A percentile compares a stretch with the other conserved stretches of the same genome.
phyloP scores from a whole-genome alignment of 2,113 vertebrate species.

The Zosterops borbonicus region DNA sequence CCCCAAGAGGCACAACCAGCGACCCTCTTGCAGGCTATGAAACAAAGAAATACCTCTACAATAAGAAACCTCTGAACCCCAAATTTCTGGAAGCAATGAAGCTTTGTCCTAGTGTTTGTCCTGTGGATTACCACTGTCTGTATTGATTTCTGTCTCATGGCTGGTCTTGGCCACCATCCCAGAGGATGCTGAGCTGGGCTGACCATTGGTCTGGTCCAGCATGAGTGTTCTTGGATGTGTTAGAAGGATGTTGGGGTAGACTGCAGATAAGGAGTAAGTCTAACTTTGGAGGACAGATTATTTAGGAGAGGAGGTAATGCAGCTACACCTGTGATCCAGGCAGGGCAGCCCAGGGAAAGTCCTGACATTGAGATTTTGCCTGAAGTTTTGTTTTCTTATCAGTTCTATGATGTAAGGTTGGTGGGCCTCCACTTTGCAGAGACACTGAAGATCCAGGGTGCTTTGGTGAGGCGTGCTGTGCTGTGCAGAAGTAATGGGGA shows the following conservation, averaged over 20 bases:
- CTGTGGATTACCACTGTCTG: background rate
- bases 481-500: background rate
- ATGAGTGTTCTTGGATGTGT: background rate
- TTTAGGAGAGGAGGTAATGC: background rate
- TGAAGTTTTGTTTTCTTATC: background rate
- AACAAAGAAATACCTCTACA: background rate
- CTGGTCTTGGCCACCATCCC: background rate
- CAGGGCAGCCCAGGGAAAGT: background rate
- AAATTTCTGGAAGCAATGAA: background rate
- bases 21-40: background rate
- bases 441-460: background rate
- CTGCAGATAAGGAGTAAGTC: background rate
- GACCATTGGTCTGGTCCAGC: background rate
- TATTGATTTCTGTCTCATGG: background rate
- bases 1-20: background rate
- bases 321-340: accelerated
- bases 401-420: background rate
- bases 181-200: background rate
- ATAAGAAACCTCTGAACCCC: background rate
- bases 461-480: background rate
- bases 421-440: background rate
- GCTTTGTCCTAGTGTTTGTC: background rate
- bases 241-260: background rate
- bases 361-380: background rate
- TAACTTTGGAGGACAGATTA: background rate